phyloP scores from a whole-genome alignment of 1,140 invertebrate species.

The Caenorhabditis elegans region DNA sequence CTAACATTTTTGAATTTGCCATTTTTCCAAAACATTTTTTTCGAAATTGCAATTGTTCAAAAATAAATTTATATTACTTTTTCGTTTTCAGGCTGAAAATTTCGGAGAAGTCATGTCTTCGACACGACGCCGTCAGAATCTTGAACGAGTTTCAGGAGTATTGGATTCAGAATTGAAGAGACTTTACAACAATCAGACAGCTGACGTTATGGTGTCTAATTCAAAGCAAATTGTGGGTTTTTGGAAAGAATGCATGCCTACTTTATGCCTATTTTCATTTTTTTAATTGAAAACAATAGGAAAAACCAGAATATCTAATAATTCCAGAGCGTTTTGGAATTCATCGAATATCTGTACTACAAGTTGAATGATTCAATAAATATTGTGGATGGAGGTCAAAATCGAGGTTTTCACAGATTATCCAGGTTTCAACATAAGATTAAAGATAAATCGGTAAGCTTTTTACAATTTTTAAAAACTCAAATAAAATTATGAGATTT shows the following conservation, averaged over 20 bases:
- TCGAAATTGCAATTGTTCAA: neutral
- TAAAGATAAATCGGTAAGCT: slow-evolving; percentile 47
- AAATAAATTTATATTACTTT: neutral
- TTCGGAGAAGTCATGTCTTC: slow-evolving; percentile 41
- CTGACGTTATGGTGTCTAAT: slow-evolving; percentile 36
- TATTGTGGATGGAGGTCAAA: slow-evolving; percentile 38
- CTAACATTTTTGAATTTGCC: neutral
- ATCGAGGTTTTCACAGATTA: slow-evolving; percentile 30
- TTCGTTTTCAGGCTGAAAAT: slow-evolving; percentile 42
- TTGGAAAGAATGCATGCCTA: neutral
- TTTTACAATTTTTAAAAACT: too few species aligned
- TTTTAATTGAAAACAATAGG: too few species aligned
- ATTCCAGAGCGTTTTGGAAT: slow-evolving; percentile 46
- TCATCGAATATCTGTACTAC: slow-evolving; percentile 44
- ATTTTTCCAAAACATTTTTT: too few species aligned
- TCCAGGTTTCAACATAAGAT: slow-evolving; percentile 46
- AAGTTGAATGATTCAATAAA: slow-evolving; percentile 43
- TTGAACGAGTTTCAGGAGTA: slow-evolving; percentile 9
- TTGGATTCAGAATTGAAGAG: slow-evolving; percentile 36
- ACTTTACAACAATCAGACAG: slow-evolving; percentile 28
- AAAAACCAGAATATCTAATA: neutral
- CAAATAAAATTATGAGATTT: too few species aligned
- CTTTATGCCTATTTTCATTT: too few species aligned
- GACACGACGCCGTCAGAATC: neutral
- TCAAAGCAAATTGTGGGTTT: slow-evolving; percentile 37